Evolutionary conservation across 2,113 vertebrate species (phyloP).

Genomic region (Falcunculus frontatus): DNA sequence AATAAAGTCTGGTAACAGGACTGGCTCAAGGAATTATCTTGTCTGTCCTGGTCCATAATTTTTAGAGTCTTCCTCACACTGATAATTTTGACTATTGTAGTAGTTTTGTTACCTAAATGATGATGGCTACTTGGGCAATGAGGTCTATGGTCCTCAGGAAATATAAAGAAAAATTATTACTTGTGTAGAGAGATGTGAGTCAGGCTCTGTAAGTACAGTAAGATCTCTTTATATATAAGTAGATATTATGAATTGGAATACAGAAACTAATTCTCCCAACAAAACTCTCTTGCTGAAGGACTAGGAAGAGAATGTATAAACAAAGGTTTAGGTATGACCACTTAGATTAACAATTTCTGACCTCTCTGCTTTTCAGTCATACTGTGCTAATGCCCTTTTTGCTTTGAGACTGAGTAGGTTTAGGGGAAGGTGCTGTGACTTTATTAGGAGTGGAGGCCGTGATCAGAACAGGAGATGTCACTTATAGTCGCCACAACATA

Average conservation of each 20-base stretch:
- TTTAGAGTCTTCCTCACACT: not conserved
- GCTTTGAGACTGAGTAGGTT: not conserved
- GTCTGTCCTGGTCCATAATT: rapidly evolving
- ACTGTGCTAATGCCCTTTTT: not conserved
- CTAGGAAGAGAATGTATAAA: not conserved
- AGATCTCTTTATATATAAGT: not conserved
- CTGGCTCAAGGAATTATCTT: not conserved
- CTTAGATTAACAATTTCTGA: not conserved
- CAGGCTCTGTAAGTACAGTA: not conserved
- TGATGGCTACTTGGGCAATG: not conserved
- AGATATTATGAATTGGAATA: not conserved
- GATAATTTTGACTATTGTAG: not conserved
- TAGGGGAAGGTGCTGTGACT: not conserved
- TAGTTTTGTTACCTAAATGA: not conserved
- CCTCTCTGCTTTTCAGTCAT: not conserved
- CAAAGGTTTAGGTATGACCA: not conserved
- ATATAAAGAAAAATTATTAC: not conserved
- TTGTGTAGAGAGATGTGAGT: not conserved
- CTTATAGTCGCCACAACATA: not conserved
- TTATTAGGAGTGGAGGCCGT: not conserved
- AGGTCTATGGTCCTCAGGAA: not conserved
- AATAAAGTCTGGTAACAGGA: not conserved
- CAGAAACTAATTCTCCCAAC: not conserved
- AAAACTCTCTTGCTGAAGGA: not conserved
- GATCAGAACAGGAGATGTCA: not conserved